Conservation (phyloP, 2,113 vertebrate genomes). For the Carollia perspicillata region DNA sequence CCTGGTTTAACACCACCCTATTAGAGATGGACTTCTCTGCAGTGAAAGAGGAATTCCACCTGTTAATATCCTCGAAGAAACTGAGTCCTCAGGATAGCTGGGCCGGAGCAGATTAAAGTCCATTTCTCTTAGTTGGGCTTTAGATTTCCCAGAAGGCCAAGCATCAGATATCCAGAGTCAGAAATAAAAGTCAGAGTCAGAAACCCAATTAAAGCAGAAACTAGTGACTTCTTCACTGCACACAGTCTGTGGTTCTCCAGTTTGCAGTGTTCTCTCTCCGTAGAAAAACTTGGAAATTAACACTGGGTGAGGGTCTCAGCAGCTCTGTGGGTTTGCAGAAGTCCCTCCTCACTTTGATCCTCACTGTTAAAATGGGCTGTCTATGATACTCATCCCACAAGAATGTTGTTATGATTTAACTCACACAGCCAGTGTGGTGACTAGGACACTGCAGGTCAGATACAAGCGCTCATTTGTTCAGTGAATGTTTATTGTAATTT, state of each 20-base stretch:
- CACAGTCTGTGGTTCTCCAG: rapidly evolving
- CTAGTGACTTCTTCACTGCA: background rate
- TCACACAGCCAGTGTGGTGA: background rate
- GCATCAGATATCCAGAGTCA: background rate
- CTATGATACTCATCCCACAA: background rate
- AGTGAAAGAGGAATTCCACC: background rate
- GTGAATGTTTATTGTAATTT: background rate
- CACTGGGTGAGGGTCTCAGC: background rate
- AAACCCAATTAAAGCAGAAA: background rate
- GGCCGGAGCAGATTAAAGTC: background rate
- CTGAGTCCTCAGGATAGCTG: background rate
- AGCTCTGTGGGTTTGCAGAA: background rate
- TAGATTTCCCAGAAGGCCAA: background rate
- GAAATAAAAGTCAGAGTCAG: background rate
- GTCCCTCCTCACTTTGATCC: background rate
- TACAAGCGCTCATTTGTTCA: background rate
- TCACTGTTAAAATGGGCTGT: background rate
- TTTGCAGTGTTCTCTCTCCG: background rate
- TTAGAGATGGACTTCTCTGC: background rate
- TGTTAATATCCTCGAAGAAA: background rate
- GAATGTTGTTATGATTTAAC: background rate
- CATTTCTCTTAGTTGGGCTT: background rate
- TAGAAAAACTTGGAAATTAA: background rate
- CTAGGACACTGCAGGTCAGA: background rate
- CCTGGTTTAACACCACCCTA: background rate